Evolutionary conservation across 53 echinoderm and acorn worm species (phyloP).

Genomic region (Paracentrotus lividus): DNA sequence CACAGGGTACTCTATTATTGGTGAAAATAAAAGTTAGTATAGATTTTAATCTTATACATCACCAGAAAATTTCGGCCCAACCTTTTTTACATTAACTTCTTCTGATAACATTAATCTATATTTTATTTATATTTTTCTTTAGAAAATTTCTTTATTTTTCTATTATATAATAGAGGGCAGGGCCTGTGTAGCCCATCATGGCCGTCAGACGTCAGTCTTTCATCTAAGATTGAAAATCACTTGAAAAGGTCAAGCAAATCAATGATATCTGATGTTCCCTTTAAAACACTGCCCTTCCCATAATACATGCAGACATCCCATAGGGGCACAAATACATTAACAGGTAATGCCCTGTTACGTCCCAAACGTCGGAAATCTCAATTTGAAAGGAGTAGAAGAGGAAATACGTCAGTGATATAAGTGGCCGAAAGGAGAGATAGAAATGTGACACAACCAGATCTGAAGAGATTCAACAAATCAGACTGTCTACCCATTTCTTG

Average conservation of each 20-base stretch:
- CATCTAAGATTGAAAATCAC: neutral
- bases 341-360: constrained; percentile 13
- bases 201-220: too few relatives aligned
- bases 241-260: constrained; percentile 21
- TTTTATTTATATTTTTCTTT: too few relatives aligned
- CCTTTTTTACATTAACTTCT: too few relatives aligned
- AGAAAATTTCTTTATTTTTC: too few relatives aligned
- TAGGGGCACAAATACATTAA: neutral
- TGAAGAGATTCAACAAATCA: neutral
- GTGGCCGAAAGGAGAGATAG: neutral
- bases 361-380: constrained; percentile 37
- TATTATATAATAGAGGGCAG: too few relatives aligned
- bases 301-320: constrained; percentile 21
- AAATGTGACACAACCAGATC: neutral
- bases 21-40: too few relatives aligned
- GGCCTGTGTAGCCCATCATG: too few relatives aligned
- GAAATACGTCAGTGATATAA: constrained; percentile 27
- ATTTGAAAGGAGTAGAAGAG: constrained; percentile 21
- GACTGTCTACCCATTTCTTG: neutral
- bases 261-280: neutral
- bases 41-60: too few relatives aligned
- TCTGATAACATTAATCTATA: too few relatives aligned
- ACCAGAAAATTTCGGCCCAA: too few relatives aligned
- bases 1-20: too few relatives aligned
- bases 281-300: constrained; percentile 1